phyloP scores from a whole-genome alignment of 2,797 vertebrate genomes.

The Diglossa cyanea region DNA sequence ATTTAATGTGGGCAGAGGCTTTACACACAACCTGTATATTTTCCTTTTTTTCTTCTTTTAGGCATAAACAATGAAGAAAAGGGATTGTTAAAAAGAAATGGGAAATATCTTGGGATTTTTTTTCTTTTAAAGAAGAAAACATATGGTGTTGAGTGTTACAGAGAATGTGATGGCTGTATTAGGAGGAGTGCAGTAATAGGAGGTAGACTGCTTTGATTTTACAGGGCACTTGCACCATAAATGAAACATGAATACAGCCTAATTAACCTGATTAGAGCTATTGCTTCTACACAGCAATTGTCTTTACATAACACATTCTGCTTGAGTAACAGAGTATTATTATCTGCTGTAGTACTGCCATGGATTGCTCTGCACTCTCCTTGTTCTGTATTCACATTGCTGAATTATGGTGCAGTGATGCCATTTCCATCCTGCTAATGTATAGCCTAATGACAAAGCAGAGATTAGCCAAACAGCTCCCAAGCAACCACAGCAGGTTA shows the following conservation, averaged over 20 bases:
- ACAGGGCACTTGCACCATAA: slow-evolving; percentile 60
- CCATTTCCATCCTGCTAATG: slow-evolving; percentile 48
- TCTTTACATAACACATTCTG: slow-evolving; percentile 68
- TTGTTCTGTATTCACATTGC: slow-evolving; percentile 31
- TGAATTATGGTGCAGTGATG: slow-evolving; percentile 57
- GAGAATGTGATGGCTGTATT: background rate
- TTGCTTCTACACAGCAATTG: slow-evolving; percentile 60
- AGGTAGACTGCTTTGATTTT: slow-evolving; percentile 65
- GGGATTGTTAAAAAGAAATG: background rate
- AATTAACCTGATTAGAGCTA: slow-evolving; percentile 77
- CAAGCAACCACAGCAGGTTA: slow-evolving; percentile 6
- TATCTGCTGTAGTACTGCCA: slow-evolving; percentile 59
- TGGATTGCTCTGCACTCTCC: background rate
- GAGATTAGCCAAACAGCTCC: slow-evolving; percentile 57
- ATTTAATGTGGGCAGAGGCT: background rate
- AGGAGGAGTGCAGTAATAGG: slow-evolving; percentile 25
- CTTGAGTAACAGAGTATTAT: slow-evolving; percentile 61
- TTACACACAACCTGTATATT: background rate
- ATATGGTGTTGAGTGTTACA: background rate
- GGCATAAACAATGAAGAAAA: background rate
- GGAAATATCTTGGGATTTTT: background rate
- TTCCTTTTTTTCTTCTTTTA: background rate
- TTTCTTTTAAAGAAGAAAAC: background rate
- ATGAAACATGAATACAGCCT: slow-evolving; percentile 72
- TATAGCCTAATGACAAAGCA: slow-evolving; percentile 41